Evolutionary conservation across 2,888 invertebrate genomes (phyloP), one percentile per base, ranked within the genome.

Genomic region (Spisula subtruncata): DNA sequence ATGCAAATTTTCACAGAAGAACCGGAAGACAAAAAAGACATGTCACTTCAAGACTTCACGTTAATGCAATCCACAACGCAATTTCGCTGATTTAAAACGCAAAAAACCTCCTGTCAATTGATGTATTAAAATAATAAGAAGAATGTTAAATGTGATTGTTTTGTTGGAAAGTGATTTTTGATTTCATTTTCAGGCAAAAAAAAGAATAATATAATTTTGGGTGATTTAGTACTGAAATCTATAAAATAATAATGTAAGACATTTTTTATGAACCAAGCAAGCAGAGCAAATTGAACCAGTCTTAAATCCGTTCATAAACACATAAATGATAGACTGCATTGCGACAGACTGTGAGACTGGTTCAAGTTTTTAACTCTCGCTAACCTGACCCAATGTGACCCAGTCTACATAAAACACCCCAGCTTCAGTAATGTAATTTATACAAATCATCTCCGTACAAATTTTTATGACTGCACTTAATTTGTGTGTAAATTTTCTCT

Each of bases 401-500:
- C 56, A 29, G 56, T 20, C 56, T 54, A 46, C 83, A 83, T 83
- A 83, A 89, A 86, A 75, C 29, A 82, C 29, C 56, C 83, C 75
- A 85, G 82, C 81, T 80, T 51, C 56, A 66, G 46, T 66, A 71
- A 46, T 75, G 32, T 32, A 75, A 48, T 83, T 88, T 85, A 89
- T 89, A 91, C 90, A 91, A 89, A 89, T 91, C 86, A 89, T 88
- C 82, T 84, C 71, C 81, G 66, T 83, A 87, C 87, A 85, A 83
- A 89, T 71, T 88, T 90, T 92, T 89, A 90, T 86, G 90, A 89
- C 85, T 83, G 79, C 46, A 88, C 81, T 88, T 89, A 92, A 90
- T 92, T 90, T 89, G 89, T 86, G 89, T 90, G 89, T 88, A 90
- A 90, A 92, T 89, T 89, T 92, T 81, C 83, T 89, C 87, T 89